These are phyloP conservation scores for Heliconius himera DNA, from an alignment of 1,140 invertebrate species.

Conservation along the genomic window DNA sequence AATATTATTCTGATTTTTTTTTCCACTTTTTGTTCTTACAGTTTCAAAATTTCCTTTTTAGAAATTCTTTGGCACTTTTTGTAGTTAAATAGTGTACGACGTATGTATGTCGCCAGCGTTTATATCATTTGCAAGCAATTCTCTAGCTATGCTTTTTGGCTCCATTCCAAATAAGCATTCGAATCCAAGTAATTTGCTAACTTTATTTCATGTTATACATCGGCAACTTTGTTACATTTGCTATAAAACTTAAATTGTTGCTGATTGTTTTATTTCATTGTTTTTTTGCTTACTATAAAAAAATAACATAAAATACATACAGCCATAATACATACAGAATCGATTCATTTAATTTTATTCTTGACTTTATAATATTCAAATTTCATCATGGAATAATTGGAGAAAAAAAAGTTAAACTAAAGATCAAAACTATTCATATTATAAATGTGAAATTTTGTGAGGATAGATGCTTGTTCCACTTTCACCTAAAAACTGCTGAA, in stretches of 20 bases:
- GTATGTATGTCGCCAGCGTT: conserved; percentile 54
- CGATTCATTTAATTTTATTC: too few relatives aligned
- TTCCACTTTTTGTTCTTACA: conserved; percentile 18
- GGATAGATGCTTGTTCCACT: too few relatives aligned
- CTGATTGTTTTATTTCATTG: too few relatives aligned
- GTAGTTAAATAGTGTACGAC: conserved; percentile 55
- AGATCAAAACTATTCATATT: too few relatives aligned
- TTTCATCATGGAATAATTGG: too few relatives aligned
- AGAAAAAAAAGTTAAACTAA: too few relatives aligned
- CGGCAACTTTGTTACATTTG: conserved; percentile 30
- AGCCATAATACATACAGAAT: too few relatives aligned
- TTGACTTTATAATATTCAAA: too few relatives aligned
- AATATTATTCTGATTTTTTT: conserved; percentile 52
- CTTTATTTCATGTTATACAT: conserved; percentile 56
- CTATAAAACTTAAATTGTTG: neutral
- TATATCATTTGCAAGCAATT: conserved; percentile 71
- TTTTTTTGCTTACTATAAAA: too few relatives aligned
- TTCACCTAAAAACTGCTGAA: too few relatives aligned
- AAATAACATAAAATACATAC: too few relatives aligned
- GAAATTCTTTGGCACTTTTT: conserved; percentile 58
- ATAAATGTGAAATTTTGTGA: too few relatives aligned
- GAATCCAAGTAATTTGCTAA: conserved; percentile 70
- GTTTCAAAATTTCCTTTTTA: conserved; percentile 38
- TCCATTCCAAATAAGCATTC: conserved; percentile 64
- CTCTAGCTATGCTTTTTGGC: conserved; percentile 62